These are phyloP conservation scores for Bruchidius siliquastri DNA, from an alignment of 2,888 invertebrate genomes.

Conservation along the genomic window DNA sequence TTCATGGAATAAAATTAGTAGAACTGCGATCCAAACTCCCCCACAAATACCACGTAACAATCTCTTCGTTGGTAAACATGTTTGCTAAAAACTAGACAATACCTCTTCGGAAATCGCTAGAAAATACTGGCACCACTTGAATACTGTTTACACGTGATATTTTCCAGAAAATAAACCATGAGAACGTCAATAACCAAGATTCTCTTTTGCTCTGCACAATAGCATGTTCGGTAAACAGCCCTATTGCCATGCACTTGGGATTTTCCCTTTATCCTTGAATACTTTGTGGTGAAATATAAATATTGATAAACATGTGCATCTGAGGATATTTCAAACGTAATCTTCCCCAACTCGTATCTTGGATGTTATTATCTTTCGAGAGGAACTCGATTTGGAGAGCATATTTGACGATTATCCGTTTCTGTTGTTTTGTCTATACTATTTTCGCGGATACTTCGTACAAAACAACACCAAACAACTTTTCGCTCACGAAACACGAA, in stretches of 20 bases:
- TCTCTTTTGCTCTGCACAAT: background rate
- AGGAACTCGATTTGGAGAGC: too few relatives aligned
- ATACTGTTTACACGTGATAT: background rate
- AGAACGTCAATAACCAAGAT: background rate
- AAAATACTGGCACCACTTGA: background rate
- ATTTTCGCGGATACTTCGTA: too few relatives aligned
- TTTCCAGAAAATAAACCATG: background rate
- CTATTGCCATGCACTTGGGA: background rate
- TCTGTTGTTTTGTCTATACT: too few relatives aligned
- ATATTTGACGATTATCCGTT: too few relatives aligned
- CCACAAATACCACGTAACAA: background rate
- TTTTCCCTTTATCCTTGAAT: background rate
- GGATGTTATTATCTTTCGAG: too few relatives aligned
- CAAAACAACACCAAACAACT: too few relatives aligned
- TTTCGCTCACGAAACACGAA: too few relatives aligned
- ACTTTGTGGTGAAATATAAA: too few relatives aligned
- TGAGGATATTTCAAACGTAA: too few relatives aligned
- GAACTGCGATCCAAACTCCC: background rate
- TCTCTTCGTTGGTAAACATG: background rate
- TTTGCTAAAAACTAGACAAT: background rate
- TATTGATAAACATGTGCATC: too few relatives aligned
- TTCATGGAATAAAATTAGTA: background rate
- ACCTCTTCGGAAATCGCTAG: background rate
- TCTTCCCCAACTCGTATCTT: too few relatives aligned
- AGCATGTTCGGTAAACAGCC: background rate